Conservation (phyloP, 2,888 invertebrate genomes). For the Chaitophorus viminalis region DNA sequence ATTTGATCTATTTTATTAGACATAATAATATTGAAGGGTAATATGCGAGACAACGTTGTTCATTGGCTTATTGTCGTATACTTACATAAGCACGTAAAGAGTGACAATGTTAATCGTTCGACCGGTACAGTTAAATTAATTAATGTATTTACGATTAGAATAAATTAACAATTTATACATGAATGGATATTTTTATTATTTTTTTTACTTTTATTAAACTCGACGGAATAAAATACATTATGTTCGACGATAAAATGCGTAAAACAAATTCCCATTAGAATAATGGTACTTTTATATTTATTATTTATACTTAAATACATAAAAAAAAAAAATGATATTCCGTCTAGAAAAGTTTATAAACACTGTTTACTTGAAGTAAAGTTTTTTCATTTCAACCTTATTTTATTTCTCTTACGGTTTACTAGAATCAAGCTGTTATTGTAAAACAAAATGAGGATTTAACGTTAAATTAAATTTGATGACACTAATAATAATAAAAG, state of each 20-base stretch:
- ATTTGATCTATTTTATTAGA: no score
- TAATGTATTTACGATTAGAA: not conserved
- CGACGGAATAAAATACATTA: not conserved
- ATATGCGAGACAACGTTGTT: not conserved
- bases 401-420: slow-evolving; percentile 7
- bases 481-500: slow-evolving; percentile 19
- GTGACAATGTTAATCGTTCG: no score
- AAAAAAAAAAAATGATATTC: not conserved
- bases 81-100: not conserved
- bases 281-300: not conserved
- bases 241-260: not conserved
- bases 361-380: not conserved
- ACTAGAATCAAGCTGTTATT: not conserved
- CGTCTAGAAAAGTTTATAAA: slow-evolving; percentile 1
- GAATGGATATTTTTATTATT: not conserved
- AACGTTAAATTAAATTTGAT: slow-evolving; percentile 10
- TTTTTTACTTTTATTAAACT: not conserved
- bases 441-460: slow-evolving; percentile 3
- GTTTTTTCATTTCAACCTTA: slow-evolving; percentile 16
- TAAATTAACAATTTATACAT: not conserved
- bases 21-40: no score
- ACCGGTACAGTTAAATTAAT: no score
- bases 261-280: not conserved
- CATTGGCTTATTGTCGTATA: not conserved
- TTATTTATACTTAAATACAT: not conserved